Evolutionary conservation across 2,888 invertebrate species (phyloP).

Genomic region (Drosophila mettleri): DNA sequence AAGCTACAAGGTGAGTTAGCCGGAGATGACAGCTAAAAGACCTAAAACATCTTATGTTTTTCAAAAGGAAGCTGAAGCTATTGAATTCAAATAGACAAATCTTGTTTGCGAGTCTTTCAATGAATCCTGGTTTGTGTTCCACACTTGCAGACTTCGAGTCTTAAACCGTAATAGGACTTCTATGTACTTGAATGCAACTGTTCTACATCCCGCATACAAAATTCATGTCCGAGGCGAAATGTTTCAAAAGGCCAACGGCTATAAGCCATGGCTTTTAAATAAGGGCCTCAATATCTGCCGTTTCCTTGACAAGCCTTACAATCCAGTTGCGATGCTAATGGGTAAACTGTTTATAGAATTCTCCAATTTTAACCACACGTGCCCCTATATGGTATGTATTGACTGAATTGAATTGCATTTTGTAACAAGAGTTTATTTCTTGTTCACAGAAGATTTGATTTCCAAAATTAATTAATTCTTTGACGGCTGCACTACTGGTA

Average conservation of each 20-base stretch:
- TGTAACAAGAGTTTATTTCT: background rate
- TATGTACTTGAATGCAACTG: conserved; percentile 32
- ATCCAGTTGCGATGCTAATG: background rate
- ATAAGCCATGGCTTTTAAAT: conserved; percentile 41
- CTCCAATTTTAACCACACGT: conserved; percentile 5
- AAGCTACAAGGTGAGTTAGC: conserved; percentile 7
- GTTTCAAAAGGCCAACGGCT: conserved; percentile 42
- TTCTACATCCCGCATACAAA: conserved; percentile 16
- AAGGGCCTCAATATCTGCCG: conserved; percentile 16
- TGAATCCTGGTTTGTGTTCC: conserved; percentile 42
- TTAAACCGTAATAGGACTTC: conserved; percentile 31
- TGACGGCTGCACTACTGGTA: too few species aligned
- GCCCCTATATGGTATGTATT: background rate
- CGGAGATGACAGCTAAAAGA: too few species aligned
- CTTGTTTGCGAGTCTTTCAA: conserved; percentile 42
- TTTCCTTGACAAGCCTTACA: background rate
- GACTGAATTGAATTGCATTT: background rate
- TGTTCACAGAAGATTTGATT: background rate
- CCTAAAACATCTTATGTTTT: background rate
- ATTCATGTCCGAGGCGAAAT: conserved; percentile 23
- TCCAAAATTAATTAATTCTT: too few species aligned
- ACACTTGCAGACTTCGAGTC: conserved; percentile 47
- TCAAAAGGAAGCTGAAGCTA: conserved; percentile 24
- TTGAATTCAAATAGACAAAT: conserved; percentile 45
- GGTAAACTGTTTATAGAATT: background rate